Evolutionary conservation across 2,888 invertebrate species (phyloP).

Genomic region (Petrophora chlorosata): DNA sequence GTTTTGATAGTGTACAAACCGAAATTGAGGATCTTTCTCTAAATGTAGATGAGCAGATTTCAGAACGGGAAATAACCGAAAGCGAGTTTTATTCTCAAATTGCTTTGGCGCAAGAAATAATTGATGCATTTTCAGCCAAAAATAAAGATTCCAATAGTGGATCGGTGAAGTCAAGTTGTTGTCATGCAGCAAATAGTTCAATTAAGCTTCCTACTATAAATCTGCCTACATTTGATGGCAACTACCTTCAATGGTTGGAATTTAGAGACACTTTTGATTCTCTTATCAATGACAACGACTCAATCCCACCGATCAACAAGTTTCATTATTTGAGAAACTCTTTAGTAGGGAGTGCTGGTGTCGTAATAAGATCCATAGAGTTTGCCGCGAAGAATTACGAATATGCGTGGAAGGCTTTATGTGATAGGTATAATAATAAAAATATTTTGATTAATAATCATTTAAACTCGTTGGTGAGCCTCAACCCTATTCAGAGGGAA

Average conservation of each 20-base stretch:
- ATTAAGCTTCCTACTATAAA: no score
- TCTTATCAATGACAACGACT: no score
- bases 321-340: not conserved
- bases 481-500: slow-evolving; percentile 11
- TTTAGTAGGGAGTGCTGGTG: not conserved
- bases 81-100: slow-evolving; percentile 2
- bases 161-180: not conserved
- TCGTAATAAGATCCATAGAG: not conserved
- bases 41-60: slow-evolving; percentile 1
- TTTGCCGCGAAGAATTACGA: not conserved
- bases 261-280: no score
- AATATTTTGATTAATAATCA: slow-evolving; percentile 22
- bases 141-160: not conserved
- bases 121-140: slow-evolving; percentile 1
- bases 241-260: no score
- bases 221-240: no score
- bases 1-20: not conserved
- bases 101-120: slow-evolving; percentile 1
- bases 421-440: slow-evolving; percentile 11
- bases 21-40: slow-evolving; percentile 3
- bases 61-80: slow-evolving; percentile 1
- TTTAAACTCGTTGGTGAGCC: slow-evolving; percentile 10
- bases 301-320: not conserved
- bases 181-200: no score
- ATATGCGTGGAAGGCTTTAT: slow-evolving; percentile 3